phyloP scores from a whole-genome alignment of 2,797 vertebrate genomes.

The Limosa lapponica region DNA sequence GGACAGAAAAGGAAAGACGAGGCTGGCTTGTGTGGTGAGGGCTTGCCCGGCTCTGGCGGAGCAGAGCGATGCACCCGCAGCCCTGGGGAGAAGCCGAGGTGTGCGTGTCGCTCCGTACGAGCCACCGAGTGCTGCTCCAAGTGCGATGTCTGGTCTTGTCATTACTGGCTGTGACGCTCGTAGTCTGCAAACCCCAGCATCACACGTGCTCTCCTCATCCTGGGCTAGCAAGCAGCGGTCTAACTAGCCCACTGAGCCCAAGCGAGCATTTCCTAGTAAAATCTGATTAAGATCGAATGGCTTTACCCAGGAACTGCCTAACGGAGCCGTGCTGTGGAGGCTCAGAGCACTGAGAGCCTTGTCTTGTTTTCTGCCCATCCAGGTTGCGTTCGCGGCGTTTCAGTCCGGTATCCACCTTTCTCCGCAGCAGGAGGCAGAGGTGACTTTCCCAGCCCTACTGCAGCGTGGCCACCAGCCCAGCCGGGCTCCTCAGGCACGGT shows the following conservation, averaged over 20 bases:
- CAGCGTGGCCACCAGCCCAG: background rate
- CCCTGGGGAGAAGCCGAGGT: background rate
- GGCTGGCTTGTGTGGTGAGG: background rate
- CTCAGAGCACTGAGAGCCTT: background rate
- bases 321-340: background rate
- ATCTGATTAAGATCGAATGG: fast-evolving
- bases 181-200: background rate
- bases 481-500: background rate
- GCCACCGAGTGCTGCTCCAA: background rate
- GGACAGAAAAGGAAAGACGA: background rate
- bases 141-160: fast-evolving
- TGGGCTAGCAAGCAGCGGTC: background rate
- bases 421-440: slow-evolving; percentile 52
- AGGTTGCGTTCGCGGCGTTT: background rate
- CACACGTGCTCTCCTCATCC: background rate
- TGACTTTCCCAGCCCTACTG: background rate
- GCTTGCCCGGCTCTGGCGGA: fast-evolving
- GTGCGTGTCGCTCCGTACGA: fast-evolving
- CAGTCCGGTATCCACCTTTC: slow-evolving; percentile 2
- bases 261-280: fast-evolving
- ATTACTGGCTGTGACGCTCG: fast-evolving
- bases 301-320: background rate
- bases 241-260: background rate
- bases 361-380: background rate
- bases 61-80: fast-evolving